phyloP scores from a whole-genome alignment of 2,113 vertebrate genomes.

The Paraplagusia blochii region DNA sequence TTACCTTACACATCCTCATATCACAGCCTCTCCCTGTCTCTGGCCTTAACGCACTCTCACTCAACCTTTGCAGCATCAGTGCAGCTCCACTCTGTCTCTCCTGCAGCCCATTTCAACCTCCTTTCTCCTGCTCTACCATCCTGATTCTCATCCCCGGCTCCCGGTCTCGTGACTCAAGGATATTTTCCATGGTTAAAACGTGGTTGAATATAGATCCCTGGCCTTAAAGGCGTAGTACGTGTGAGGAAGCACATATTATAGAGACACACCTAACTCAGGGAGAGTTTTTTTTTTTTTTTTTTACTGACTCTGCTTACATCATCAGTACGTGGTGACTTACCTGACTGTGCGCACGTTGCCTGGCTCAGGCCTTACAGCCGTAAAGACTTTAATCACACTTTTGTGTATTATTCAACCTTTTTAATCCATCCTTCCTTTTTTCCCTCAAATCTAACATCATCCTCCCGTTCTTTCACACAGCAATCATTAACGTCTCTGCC shows the following conservation, averaged over 20 bases:
- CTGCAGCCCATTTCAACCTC: constrained; percentile 34
- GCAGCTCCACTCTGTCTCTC: not conserved
- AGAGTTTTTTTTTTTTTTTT: constrained; percentile 43
- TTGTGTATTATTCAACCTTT: constrained; percentile 12
- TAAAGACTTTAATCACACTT: constrained; percentile 21
- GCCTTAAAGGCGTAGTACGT: constrained; percentile 58
- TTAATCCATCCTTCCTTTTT: not conserved
- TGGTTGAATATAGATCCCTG: constrained; percentile 69
- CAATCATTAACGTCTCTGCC: too few species aligned
- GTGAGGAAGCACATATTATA: constrained; percentile 56
- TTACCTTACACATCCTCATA: not conserved
- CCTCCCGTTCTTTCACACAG: too few species aligned
- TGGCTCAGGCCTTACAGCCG: constrained; percentile 21
- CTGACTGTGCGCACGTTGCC: constrained; percentile 60
- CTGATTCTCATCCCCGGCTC: constrained; percentile 48
- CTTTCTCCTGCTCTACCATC: constrained; percentile 49
- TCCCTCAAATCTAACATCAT: too few species aligned
- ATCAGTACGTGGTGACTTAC: constrained; percentile 35
- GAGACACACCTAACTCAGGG: constrained; percentile 43
- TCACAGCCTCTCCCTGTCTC: not conserved
- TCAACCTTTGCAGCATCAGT: not conserved
- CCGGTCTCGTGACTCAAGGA: constrained; percentile 57
- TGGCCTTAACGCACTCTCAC: constrained; percentile 5
- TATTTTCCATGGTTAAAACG: constrained; percentile 52
- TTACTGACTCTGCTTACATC: constrained; percentile 30